Evolutionary conservation across 2,888 invertebrate genomes (phyloP), one percentile per base, ranked within the genome.

Genomic region (Galerucella pusilla): DNA sequence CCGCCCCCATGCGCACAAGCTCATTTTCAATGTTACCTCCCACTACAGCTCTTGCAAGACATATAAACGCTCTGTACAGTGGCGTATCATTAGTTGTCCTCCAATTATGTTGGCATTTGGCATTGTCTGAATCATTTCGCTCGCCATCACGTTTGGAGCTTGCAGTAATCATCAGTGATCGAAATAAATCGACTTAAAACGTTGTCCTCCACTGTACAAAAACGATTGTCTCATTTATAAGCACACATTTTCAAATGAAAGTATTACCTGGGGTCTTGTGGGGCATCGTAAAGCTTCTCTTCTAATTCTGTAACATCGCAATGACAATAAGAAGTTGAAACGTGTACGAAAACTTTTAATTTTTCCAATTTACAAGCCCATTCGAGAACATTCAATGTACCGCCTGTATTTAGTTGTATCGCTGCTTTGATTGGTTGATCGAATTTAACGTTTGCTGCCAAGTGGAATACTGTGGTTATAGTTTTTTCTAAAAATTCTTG

Each of bases 311-410:
- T 88, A 80, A 94, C 91, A 81, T 96, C 94, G 85, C 97, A 96
- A 85, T 97, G 96, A 80, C 97, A 96, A 87, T 96, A 98, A 0
- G 97, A 93, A 0, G 98, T 98, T 0, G 97, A 97, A 0, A 97
- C 94, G 86, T 98, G 96, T 2, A 96, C 90, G 81, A 96, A 92
- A 0, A 91, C 90, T 74, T 83, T 81, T 14, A 88, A 71, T 61
- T 85, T 83, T 49, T 81, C 79, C 73, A 86, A 86, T 35, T 74
- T 83, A 42, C 82, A 80, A 0, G 82, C 84, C 60, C 87, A 45
- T 57, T 86, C 85, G 14, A 87, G 76, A 3, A 86, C 79, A 52
- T 84, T 84, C 61, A 83, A 78, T 4, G 86, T 86, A 0, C 86
- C 87, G 1, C 90, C 86, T 0, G 92, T 91, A 85, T 94, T 94